Conservation (phyloP, 1,140 invertebrate genomes). For the Epicauta chinensis region DNA sequence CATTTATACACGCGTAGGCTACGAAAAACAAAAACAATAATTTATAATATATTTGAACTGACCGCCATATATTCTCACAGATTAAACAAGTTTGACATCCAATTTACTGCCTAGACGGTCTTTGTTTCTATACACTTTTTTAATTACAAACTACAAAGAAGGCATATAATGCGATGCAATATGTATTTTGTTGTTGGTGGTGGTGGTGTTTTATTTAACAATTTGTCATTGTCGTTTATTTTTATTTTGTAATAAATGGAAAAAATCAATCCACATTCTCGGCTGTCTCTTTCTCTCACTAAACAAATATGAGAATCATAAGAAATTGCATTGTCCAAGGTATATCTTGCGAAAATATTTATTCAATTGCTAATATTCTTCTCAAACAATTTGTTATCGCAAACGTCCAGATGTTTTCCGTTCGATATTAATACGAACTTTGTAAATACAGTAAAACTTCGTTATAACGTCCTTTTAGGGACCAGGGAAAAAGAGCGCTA, state of each 20-base stretch:
- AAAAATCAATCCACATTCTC: not conserved
- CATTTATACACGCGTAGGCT: constrained; percentile 7
- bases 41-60: constrained; percentile 24
- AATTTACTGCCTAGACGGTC: constrained; percentile 22
- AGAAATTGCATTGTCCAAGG: too few species aligned
- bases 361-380: too few species aligned
- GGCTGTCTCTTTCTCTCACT: too few species aligned
- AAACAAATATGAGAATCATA: too few species aligned
- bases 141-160: constrained; percentile 16
- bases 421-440: too few species aligned
- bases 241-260: not conserved
- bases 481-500: too few species aligned
- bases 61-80: constrained; percentile 24
- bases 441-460: not conserved
- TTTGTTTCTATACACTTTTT: constrained; percentile 14
- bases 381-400: too few species aligned
- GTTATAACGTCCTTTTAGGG: too few species aligned
- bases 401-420: too few species aligned
- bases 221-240: not conserved
- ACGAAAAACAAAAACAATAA: constrained; percentile 12
- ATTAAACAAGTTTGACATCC: constrained; percentile 26
- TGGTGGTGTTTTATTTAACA: constrained; percentile 1
- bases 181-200: constrained; percentile 17
- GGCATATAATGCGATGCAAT: constrained; percentile 10
- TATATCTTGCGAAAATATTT: too few species aligned